Evolutionary conservation across 2,888 invertebrate genomes (phyloP), one percentile per base, ranked within the genome.

Genomic region (Zhuqinia jingwanae): DNA sequence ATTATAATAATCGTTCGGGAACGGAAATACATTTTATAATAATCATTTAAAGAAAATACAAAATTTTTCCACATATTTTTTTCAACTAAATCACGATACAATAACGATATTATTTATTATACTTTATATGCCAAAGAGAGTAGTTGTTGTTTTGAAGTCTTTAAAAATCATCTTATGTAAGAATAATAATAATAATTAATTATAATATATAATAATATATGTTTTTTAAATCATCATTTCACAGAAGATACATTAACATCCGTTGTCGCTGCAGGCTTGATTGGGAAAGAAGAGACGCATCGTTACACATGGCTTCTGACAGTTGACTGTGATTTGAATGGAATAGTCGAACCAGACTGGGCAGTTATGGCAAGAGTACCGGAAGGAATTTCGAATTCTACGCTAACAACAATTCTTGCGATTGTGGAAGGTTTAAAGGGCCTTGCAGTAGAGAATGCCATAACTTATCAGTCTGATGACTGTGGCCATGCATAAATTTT

Each of bases 1-100:
- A n/a, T n/a, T 85, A 58, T 80, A 80, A 80, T 80, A 79, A 85
- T 80, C 80, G 27, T 75, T 85, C 79, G 85, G 85, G 85, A 85
- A 85, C 85, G 85, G 85, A 85, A 85, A 85, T 85, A 85, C 85
- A 79, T 68, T n/a, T n/a, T n/a, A n/a, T n/a, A n/a, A n/a, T n/a
- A n/a, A 79, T 73, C 85, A 80, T 65, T 85, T 85, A 85, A 85
- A 85, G 85, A 85, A 85, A 85, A 85, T 85, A 85, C 85, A 85
- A 85, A 85, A 85, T 58, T 85, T n/a, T n/a, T 85, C 75, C 80
- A 80, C 80, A n/a, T n/a, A n/a, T n/a, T n/a, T 75, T 79, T 85
- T 78, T 53, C 73, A 85, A 85, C 80, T 79, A 85, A 85, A 85
- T 85, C 85, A 80, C 75, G 85, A 75, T n/a, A n/a, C n/a, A 70